These are phyloP conservation scores for Sinotaia quadrata DNA, from an alignment of 2,888 invertebrate genomes.

Conservation along the genomic window DNA sequence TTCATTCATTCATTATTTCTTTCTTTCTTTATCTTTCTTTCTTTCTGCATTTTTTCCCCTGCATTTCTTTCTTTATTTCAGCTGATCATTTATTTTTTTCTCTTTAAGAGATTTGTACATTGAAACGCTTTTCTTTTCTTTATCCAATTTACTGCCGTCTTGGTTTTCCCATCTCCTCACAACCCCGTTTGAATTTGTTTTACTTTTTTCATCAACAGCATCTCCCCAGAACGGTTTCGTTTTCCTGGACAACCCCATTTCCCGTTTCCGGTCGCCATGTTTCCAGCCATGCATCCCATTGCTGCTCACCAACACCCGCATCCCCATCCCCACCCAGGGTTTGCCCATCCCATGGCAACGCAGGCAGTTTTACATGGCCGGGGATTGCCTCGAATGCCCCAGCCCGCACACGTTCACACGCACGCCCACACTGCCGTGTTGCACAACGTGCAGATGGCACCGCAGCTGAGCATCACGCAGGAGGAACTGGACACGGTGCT, in stretches of 20 bases:
- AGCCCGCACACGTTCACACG: conserved; percentile 18
- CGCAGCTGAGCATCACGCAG: conserved; percentile 47
- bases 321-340: conserved; percentile 19
- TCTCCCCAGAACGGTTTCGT: conserved; percentile 41
- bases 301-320: conserved; percentile 16
- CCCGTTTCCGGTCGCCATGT: conserved; percentile 33
- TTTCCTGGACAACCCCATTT: conserved; percentile 36
- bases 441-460: conserved; percentile 23
- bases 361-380: conserved; percentile 12
- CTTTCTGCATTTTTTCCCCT: too few relatives aligned
- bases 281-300: conserved; percentile 32
- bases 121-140: too few relatives aligned
- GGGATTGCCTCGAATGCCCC: conserved; percentile 32
- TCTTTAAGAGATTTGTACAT: too few relatives aligned
- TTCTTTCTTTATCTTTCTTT: not conserved
- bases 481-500: conserved; percentile 68
- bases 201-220: conserved; percentile 28
- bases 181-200: too few relatives aligned
- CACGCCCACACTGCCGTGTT: conserved; percentile 12
- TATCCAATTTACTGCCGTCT: too few relatives aligned
- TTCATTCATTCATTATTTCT: not conserved
- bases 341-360: conserved; percentile 27
- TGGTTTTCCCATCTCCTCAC: too few relatives aligned
- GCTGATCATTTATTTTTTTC: too few relatives aligned
- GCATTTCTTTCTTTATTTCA: too few relatives aligned